These are phyloP conservation scores for Syrphus vitripennis DNA, from an alignment of 2,888 invertebrate species.

Conservation along the genomic window DNA sequence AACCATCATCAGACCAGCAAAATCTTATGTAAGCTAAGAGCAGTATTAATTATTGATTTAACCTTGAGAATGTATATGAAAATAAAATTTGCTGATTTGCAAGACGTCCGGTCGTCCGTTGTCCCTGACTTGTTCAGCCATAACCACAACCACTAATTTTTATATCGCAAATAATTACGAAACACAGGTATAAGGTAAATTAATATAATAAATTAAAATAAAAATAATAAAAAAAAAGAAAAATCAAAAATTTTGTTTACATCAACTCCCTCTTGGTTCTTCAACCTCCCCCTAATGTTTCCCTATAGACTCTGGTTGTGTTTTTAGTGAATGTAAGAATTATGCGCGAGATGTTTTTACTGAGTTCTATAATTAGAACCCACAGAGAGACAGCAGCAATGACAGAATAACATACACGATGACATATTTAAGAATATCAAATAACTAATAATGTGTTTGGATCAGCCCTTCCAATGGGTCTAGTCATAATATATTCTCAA, in stretches of 20 bases:
- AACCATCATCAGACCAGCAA: slow-evolving; percentile 2
- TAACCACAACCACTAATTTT: neutral
- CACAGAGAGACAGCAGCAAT: slow-evolving; percentile 1
- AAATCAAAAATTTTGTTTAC: slow-evolving; percentile 51
- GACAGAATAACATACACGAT: slow-evolving; percentile 37
- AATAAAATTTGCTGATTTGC: slow-evolving; percentile 59
- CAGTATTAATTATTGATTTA: slow-evolving; percentile 69
- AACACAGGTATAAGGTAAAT: slow-evolving; percentile 43
- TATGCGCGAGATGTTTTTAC: slow-evolving; percentile 48
- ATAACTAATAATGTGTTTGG: slow-evolving; percentile 26
- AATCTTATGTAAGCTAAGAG: slow-evolving; percentile 56
- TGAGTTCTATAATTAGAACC: slow-evolving; percentile 62
- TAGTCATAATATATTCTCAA: slow-evolving; percentile 25
- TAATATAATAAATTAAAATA: slow-evolving; percentile 7
- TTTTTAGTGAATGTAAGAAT: neutral
- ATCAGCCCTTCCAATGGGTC: slow-evolving; percentile 42
- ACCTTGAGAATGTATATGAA: slow-evolving; percentile 56
- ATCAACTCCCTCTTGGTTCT: neutral
- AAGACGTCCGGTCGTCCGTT: slow-evolving; percentile 18
- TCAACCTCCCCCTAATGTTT: neutral
- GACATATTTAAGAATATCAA: slow-evolving; percentile 49
- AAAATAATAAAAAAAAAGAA: slow-evolving; percentile 14
- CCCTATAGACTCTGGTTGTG: neutral
- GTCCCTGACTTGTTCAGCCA: neutral
- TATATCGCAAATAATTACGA: slow-evolving; percentile 48